These are phyloP conservation scores for Eueides isabella DNA, from an alignment of 1,140 invertebrate genomes.

Conservation along the genomic window DNA sequence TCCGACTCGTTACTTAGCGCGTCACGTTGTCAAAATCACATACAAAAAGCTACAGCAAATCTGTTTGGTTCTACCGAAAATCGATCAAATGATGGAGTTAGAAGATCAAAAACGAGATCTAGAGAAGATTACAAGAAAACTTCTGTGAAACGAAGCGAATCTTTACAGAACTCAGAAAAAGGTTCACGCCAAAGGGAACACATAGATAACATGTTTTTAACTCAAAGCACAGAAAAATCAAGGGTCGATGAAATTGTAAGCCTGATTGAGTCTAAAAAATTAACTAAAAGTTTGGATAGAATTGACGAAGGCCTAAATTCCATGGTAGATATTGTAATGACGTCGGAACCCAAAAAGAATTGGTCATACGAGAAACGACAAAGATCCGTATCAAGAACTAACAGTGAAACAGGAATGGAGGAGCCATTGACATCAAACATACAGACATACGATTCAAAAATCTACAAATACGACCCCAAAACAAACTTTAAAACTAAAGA, in stretches of 20 bases:
- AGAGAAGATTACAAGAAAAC: constrained; percentile 66
- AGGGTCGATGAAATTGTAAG: constrained; percentile 80
- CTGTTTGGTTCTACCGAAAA: constrained; percentile 76
- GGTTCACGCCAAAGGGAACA: constrained; percentile 75
- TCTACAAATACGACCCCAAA: constrained; percentile 23
- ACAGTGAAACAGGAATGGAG: constrained; percentile 75
- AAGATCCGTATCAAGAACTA: constrained; percentile 74
- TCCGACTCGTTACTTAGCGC: constrained; percentile 88
- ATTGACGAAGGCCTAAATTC: constrained; percentile 89
- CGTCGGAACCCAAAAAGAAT: constrained; percentile 78
- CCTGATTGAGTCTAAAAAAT: constrained; percentile 82
- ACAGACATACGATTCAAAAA: constrained; percentile 58
- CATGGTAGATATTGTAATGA: constrained; percentile 87
- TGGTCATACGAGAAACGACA: constrained; percentile 78
- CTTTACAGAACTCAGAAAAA: constrained; percentile 78
- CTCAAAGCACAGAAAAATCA: constrained; percentile 70
- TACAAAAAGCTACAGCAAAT: constrained; percentile 59
- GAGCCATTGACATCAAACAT: constrained; percentile 64
- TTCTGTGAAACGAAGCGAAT: constrained; percentile 79
- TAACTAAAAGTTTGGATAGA: constrained; percentile 90
- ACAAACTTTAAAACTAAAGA: constrained; percentile 58
- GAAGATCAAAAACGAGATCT: constrained; percentile 63
- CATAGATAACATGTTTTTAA: constrained; percentile 77
- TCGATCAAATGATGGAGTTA: constrained; percentile 80
- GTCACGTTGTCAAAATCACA: constrained; percentile 81